Base-by-base conservation (phyloP, 2,797 vertebrate species). In the Diglossa cyanea region DNA sequence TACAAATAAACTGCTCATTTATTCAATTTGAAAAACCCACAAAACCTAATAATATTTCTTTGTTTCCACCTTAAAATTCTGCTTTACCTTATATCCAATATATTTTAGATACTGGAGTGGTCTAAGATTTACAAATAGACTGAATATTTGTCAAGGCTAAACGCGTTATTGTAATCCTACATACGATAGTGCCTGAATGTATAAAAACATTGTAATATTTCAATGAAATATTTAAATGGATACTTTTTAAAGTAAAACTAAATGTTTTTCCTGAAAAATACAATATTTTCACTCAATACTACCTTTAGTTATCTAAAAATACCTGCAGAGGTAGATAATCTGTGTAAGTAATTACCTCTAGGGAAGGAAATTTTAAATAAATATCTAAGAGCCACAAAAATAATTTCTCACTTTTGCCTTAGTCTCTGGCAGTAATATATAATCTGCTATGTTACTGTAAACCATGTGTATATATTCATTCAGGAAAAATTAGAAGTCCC, bases 1-100 rank as follows among this genome's bases (percentile, higher is more conserved):
- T 51, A 94, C 54, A 77, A 95, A 91, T 68, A 58, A 96, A 86
- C 57, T 76, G 44, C 78, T 96, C 58, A 75, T 87, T 95, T 95
- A 92, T 60, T 93, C 76, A n/a, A 88, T 81, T 74, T 47, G 47
- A 79, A 89, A 65, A 67, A 45, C 7, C 63, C 66, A 58, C 12
- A 65, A 20, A 40, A 62, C 11, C 44, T 18, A 86, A 33, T 81
- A 54, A 31, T 17, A 42, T 2, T 33, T 40, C 45, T 57, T 66
- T 80, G 21, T 61, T 95, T 93, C 75, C 68, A 39, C 11, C 61
- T 81, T 83, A 75, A 85, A 81, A 19, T 78, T 81, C 13, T 65
- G 77, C 67, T 93, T 93, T 71, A 62, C 8, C 45, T 48, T 19
- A 53, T 17, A 86, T 8, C 37, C 4, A 60, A 39, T 71, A 24